Conservation (phyloP, 2,797 vertebrate species). For the Mareca strepera region DNA sequence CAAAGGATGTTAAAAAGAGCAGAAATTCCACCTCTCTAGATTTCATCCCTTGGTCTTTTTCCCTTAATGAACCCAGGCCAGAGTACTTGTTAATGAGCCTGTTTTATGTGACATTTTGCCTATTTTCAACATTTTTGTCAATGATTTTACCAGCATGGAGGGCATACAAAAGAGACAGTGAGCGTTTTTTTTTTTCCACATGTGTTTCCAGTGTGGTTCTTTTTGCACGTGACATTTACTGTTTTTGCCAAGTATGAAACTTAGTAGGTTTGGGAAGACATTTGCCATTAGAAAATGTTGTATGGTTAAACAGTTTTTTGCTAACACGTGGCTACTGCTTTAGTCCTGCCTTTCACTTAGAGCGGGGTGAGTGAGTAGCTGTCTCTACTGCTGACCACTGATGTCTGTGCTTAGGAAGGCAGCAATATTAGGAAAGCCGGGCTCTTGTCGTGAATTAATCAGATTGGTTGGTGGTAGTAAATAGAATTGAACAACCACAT, state of each 20-base stretch:
- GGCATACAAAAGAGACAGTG: background rate
- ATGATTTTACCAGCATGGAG: background rate
- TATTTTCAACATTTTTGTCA: background rate
- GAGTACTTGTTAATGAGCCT: background rate
- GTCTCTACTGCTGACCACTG: background rate
- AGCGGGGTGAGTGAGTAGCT: background rate
- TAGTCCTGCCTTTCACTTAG: background rate
- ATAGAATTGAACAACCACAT: background rate
- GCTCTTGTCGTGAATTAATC: background rate
- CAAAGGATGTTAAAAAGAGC: background rate
- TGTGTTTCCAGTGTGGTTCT: background rate
- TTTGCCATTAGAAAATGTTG: background rate
- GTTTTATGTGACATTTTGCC: background rate
- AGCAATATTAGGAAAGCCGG: background rate
- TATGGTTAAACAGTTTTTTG: background rate
- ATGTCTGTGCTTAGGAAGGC: background rate
- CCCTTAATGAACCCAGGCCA: background rate
- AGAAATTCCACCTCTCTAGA: background rate
- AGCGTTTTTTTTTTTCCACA: background rate
- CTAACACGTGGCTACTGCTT: background rate
- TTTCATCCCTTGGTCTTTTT: background rate
- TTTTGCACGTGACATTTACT: background rate
- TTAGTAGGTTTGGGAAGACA: background rate
- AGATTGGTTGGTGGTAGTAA: background rate
- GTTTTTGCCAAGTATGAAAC: background rate